These are phyloP conservation scores for Porphyrio hochstetteri DNA, from an alignment of 2,113 vertebrate species.

Conservation along the genomic window DNA sequence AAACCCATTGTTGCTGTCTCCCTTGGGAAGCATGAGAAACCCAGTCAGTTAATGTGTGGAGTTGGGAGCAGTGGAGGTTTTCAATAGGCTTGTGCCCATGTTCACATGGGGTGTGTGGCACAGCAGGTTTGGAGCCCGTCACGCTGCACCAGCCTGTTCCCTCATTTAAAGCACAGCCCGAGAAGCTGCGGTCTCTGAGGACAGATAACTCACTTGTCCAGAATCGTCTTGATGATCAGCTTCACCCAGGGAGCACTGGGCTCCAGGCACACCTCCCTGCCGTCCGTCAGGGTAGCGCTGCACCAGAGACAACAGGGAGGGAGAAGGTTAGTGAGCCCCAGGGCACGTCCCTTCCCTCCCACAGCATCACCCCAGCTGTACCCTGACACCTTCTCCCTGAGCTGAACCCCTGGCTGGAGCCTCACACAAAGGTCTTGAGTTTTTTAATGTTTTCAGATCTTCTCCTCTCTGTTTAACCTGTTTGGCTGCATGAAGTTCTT, in stretches of 20 bases:
- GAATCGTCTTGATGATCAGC: constrained; percentile 53
- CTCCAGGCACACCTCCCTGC: constrained; percentile 66
- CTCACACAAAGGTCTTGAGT: neutral
- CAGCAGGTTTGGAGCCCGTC: neutral
- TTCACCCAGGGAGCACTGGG: constrained; percentile 73
- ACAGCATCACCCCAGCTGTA: neutral
- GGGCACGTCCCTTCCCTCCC: neutral
- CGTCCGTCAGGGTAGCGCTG: constrained; percentile 63
- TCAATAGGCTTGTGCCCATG: neutral
- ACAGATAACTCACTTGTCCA: constrained; percentile 62
- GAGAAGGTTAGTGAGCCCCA: neutral
- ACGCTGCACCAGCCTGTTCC: rapidly evolving
- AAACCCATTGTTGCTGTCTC: neutral
- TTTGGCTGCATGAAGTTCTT: neutral
- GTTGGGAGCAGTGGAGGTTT: neutral
- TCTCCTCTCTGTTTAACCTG: neutral
- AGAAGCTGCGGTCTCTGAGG: neutral
- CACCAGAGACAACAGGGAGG: neutral
- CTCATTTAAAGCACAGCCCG: rapidly evolving
- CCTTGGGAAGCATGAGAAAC: neutral
- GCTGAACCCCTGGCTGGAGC: neutral
- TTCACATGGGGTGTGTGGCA: neutral
- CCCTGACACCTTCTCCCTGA: rapidly evolving
- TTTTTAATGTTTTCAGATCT: neutral
- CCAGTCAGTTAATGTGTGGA: neutral